Base-by-base conservation (phyloP, 2,113 vertebrate species). In the Zosterops borbonicus region DNA sequence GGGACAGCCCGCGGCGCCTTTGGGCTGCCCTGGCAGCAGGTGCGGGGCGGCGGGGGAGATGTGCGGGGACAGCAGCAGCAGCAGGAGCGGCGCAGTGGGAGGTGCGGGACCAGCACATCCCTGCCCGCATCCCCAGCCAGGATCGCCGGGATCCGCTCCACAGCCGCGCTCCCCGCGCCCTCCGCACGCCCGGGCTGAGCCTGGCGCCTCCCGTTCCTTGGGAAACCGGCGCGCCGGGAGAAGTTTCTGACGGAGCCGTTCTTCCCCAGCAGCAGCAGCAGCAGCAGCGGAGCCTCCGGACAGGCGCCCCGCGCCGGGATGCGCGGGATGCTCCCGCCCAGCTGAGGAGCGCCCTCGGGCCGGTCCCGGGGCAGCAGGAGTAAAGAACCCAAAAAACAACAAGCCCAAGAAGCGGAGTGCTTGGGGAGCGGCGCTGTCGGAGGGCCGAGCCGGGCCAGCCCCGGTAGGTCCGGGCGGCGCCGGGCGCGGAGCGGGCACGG, bases 1-100 rank as follows among this genome's bases (percentile, higher is more conserved):
- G 3, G 3, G 74, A 4, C 17, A 10, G 5, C 1, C 10, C 1
- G 16, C 2, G 9, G 24, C 1, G 62, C 3, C 0, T 20, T 28
- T 3, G 77, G 84, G 17, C 6, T 31, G 27, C 28, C 33, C 15
- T 2, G 22, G 58, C 0, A 39, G 82, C 44, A 10, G 70, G 15
- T 31, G 39, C 1, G 11, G 3, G 52, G 12, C 5, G 28, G 0
- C 7, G 3, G 62, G 56, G 37, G 13, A 11, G 65, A 5, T 2
- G 67, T 0, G n/a, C 21, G 20, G 53, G 39, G 9, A 6, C 2
- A 11, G 35, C 49, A 1, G n/a, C 42, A 1, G 37, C 47, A 4
- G 56, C 29, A 2, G n/a, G 46, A 19, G 56, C 9, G 2, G 28
- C 27, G 19, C 28, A 3, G 3, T 2, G 4, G 60, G 41, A 24